phyloP scores from a whole-genome alignment of 2,113 vertebrate genomes.

The Cyanocitta stelleri region DNA sequence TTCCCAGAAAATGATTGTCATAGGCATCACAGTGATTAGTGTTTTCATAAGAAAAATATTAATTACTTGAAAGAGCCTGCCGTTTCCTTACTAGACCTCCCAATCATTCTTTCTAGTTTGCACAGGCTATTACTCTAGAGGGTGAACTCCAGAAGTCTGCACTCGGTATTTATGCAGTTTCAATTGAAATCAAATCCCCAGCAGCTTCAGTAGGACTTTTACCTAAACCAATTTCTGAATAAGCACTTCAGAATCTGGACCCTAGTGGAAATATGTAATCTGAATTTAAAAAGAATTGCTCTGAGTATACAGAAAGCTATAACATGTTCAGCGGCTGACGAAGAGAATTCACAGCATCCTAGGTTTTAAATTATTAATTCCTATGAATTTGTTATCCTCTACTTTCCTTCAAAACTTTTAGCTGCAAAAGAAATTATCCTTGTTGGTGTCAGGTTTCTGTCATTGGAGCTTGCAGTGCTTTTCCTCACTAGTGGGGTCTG shows the following conservation, averaged over 20 bases:
- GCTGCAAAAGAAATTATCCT: background rate
- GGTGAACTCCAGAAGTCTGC: background rate
- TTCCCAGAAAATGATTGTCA: background rate
- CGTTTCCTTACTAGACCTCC: background rate
- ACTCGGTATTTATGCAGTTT: conserved; percentile 1
- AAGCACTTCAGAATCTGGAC: conserved; percentile 30
- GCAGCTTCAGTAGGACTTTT: conserved; percentile 12
- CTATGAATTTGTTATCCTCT: conserved; percentile 40
- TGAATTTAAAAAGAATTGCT: conserved; percentile 57
- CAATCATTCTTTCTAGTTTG: background rate
- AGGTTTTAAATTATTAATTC: conserved; percentile 40
- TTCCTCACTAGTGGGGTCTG: background rate
- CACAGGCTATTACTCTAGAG: background rate
- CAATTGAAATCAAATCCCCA: conserved; percentile 1
- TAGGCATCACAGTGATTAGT: background rate
- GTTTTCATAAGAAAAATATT: conserved; percentile 25
- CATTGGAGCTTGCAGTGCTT: background rate
- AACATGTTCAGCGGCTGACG: background rate
- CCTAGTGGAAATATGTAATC: conserved; percentile 25
- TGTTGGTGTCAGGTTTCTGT: background rate
- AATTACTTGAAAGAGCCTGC: background rate
- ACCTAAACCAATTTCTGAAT: conserved; percentile 39
- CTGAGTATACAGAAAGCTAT: background rate
- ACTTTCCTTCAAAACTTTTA: conserved; percentile 29
- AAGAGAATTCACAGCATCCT: conserved; percentile 18